Conservation (phyloP, 2,888 invertebrate genomes). For the Scaeva pyrastri region DNA sequence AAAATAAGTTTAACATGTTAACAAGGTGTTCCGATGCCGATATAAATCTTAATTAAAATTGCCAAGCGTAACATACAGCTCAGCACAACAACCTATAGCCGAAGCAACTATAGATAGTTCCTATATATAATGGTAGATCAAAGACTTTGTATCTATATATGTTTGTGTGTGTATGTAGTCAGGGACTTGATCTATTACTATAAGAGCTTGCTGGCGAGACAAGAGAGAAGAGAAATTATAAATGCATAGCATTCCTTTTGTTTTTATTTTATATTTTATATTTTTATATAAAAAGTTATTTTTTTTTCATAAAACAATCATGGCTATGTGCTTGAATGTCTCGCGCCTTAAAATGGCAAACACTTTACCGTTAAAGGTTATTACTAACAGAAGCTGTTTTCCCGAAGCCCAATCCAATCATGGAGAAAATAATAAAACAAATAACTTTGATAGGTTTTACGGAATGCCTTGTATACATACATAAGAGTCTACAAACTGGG, state of each 20-base stretch:
- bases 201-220: too few relatives aligned
- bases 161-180: too few relatives aligned
- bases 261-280: constrained; percentile 47
- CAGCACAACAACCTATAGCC: constrained; percentile 16
- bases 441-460: constrained; percentile 46
- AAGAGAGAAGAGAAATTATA: too few relatives aligned
- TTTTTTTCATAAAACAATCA: constrained; percentile 54
- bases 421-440: constrained; percentile 68
- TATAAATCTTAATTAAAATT: constrained; percentile 78
- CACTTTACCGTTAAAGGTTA: constrained; percentile 73
- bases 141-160: constrained; percentile 45
- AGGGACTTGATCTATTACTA: constrained; percentile 64
- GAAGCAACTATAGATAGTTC: constrained; percentile 13
- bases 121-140: constrained; percentile 37
- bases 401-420: constrained; percentile 44
- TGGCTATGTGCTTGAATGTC: constrained; percentile 48
- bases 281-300: not conserved
- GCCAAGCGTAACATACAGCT: constrained; percentile 74
- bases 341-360: constrained; percentile 69
- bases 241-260: constrained; percentile 75
- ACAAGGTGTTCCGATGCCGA: constrained; percentile 78
- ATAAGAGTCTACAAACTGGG: constrained; percentile 1
- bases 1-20: constrained; percentile 77
- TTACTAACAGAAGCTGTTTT: constrained; percentile 53
- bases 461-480: constrained; percentile 32